Evolutionary conservation across 2,888 invertebrate genomes (phyloP), one percentile per base, ranked within the genome.

Genomic region (Phasia obesa): DNA sequence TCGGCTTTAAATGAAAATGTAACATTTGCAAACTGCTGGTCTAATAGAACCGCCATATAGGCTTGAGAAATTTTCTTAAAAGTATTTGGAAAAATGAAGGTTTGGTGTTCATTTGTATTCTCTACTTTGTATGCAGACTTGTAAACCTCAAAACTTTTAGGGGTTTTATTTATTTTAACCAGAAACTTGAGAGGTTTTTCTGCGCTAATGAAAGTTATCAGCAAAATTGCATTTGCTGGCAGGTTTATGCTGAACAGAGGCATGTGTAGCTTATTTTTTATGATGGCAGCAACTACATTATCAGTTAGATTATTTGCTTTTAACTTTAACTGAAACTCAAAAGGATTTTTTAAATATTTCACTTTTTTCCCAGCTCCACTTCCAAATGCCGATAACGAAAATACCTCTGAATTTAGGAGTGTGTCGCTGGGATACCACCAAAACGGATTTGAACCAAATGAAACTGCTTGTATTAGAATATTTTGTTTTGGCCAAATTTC

Each of bases 351-450:
- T 0, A 77, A 57, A 15, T 55, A 23, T 9, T 38, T 64, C 0
- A 74, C 19, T n/a, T 13, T 0, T 42, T 71, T 11, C 71, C 15
- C 13, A 44, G 76, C 9, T 1, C 69, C 65, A 31, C 47, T 69
- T 7, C 84, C 67, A 51, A 85, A 86, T 0, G 64, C 82, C 23
- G 85, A 85, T 0, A 88, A 42, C 5, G 84, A 78, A 1, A 88
- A 62, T 2, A 87, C 74, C 4, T 85, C 60, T 0, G 85, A 85
- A 23, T 70, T 81, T 0, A 86, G 35, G 15, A 81, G 77, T 21
- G 76, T 59, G 38, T 86, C 81, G 17, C 85, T 85, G 5, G 88
- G 88, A 85, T 84, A 86, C 88, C 88, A 88, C 88, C 88, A 88
- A 73, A 87, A 86, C 5, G 86, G 86, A 80, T 88, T 88, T 6